Evolutionary conservation across 2,113 vertebrate genomes (phyloP).

Genomic region (Solea senegalensis): DNA sequence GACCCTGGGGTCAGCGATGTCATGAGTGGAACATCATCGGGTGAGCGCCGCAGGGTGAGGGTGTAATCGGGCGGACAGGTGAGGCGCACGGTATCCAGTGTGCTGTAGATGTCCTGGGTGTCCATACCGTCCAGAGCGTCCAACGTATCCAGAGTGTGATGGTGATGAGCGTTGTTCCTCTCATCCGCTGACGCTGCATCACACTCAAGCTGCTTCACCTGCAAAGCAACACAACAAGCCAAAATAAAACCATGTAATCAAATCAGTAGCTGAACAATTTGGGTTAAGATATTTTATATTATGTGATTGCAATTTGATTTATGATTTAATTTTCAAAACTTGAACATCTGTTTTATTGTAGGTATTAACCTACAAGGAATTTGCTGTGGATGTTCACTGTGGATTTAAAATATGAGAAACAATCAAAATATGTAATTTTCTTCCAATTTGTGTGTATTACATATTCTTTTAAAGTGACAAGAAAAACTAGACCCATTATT

Average conservation of each 20-base stretch:
- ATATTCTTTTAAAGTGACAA: no score
- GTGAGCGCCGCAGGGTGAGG: slow-evolving; percentile 91
- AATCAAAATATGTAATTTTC: no score
- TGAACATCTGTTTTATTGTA: no score
- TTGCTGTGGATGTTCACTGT: no score
- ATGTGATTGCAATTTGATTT: no score
- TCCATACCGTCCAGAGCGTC: slow-evolving; percentile 79
- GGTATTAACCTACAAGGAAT: no score
- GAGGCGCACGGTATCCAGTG: slow-evolving; percentile 87
- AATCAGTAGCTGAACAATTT: neutral
- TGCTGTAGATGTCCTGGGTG: slow-evolving; percentile 81
- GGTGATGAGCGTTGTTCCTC: slow-evolving; percentile 80
- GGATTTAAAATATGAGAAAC: no score
- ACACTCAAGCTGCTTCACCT: slow-evolving; percentile 93
- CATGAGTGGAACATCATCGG: slow-evolving; percentile 94
- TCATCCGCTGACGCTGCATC: slow-evolving; percentile 90
- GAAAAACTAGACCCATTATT: no score
- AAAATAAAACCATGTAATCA: neutral
- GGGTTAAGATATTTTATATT: no score
- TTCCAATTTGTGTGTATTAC: no score
- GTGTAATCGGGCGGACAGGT: slow-evolving; percentile 95
- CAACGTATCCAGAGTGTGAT: slow-evolving; percentile 77
- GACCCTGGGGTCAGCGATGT: slow-evolving; percentile 87
- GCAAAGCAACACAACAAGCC: neutral
- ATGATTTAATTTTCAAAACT: no score